Conservation (phyloP, 2,888 invertebrate species). For the Cosmia pyralina region DNA sequence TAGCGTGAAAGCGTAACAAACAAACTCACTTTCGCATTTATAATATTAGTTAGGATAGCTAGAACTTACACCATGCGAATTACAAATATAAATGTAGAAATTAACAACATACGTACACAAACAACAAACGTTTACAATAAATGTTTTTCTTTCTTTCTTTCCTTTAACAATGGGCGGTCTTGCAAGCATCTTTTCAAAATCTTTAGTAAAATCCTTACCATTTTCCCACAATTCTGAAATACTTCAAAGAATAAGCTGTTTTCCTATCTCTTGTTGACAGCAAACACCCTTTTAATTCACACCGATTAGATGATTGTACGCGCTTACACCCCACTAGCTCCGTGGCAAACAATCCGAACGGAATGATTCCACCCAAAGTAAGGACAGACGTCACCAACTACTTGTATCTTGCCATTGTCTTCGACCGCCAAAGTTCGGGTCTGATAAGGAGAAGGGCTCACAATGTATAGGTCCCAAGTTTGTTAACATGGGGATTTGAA, state of each 20-base stretch:
- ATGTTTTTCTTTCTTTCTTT: no score
- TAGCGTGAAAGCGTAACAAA: no score
- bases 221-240: constrained; percentile 18
- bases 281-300: constrained; percentile 47
- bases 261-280: constrained; percentile 33
- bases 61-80: no score
- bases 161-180: no score
- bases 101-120: no score
- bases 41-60: no score
- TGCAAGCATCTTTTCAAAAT: no score
- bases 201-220: neutral
- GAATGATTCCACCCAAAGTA: constrained; percentile 66
- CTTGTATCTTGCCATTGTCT: constrained; percentile 79
- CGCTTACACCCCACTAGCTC: constrained; percentile 60
- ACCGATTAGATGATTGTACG: constrained; percentile 55
- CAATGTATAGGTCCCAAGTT: constrained; percentile 82
- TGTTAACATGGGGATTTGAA: constrained; percentile 80
- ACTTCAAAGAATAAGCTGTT: constrained; percentile 23
- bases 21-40: no score
- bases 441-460: constrained; percentile 78
- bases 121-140: no score
- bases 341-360: constrained; percentile 63
- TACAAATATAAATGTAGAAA: no score
- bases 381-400: constrained; percentile 72
- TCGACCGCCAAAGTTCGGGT: constrained; percentile 79